Evolutionary conservation across 2,888 invertebrate species (phyloP).

Genomic region (Disparrhopalites patrizii): DNA sequence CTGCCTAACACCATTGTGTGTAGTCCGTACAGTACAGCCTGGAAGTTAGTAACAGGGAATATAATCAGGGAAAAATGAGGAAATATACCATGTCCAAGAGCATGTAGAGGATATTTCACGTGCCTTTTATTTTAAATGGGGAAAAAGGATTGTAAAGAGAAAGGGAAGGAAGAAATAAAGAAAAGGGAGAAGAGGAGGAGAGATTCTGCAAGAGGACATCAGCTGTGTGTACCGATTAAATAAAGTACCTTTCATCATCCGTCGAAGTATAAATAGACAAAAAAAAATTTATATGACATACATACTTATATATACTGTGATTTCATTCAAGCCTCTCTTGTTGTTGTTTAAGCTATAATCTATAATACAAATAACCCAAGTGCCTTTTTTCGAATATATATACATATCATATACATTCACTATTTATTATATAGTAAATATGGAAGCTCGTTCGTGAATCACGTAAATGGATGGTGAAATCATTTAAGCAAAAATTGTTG

Average conservation of each 20-base stretch:
- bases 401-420: too few relatives aligned
- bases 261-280: slow-evolving; percentile 6
- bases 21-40: too few relatives aligned
- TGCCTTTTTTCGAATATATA: too few relatives aligned
- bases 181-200: neutral
- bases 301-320: slow-evolving; percentile 26
- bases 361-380: slow-evolving; percentile 3
- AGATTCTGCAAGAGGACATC: slow-evolving; percentile 4
- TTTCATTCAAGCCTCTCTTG: slow-evolving; percentile 22
- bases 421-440: too few relatives aligned
- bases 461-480: too few relatives aligned
- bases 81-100: neutral
- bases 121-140: neutral
- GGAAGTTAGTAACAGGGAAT: too few relatives aligned
- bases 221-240: slow-evolving; percentile 16
- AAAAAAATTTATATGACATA: too few relatives aligned
- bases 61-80: neutral
- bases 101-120: too few relatives aligned
- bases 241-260: slow-evolving; percentile 24
- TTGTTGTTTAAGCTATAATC: slow-evolving; percentile 14
- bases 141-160: neutral
- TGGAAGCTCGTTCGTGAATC: too few relatives aligned
- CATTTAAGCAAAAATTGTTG: too few relatives aligned
- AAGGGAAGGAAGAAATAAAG: neutral
- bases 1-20: too few relatives aligned